phyloP scores from a whole-genome alignment of 1,140 invertebrate genomes.

The Drosophila insularis region DNA sequence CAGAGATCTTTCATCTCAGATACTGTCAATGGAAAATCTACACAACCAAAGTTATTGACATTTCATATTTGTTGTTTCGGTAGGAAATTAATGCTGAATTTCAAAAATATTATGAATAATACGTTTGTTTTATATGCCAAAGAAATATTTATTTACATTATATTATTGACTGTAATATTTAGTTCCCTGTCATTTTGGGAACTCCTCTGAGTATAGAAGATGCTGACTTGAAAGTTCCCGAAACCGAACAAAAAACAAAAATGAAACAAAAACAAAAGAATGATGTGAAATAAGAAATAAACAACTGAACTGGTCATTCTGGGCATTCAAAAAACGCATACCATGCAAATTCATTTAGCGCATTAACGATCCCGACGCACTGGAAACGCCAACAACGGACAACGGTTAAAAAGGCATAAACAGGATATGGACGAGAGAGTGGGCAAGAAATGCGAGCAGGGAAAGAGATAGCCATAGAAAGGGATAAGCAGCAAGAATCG shows the following conservation, averaged over 20 bases:
- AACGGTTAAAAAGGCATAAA: conserved; percentile 47
- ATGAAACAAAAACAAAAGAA: conserved; percentile 10
- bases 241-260: conserved; percentile 21
- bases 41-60: too few species aligned
- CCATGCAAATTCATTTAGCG: conserved; percentile 77
- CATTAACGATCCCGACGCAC: conserved; percentile 61
- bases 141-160: background rate
- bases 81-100: background rate
- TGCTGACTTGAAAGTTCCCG: conserved; percentile 9
- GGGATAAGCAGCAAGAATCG: background rate
- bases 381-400: conserved; percentile 41
- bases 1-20: too few species aligned
- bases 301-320: conserved; percentile 33
- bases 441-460: conserved; percentile 58
- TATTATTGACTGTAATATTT: background rate
- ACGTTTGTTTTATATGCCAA: background rate
- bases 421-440: conserved; percentile 65
- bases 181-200: background rate
- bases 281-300: conserved; percentile 41
- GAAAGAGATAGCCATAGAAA: background rate
- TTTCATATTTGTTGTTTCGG: too few species aligned
- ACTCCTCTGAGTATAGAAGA: background rate
- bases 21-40: too few species aligned
- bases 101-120: background rate
- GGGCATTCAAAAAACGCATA: conserved; percentile 58